Evolutionary conservation across 2,888 invertebrate species (phyloP), one percentile per base, ranked within the genome.

Genomic region (Drosophila meridionalis): DNA sequence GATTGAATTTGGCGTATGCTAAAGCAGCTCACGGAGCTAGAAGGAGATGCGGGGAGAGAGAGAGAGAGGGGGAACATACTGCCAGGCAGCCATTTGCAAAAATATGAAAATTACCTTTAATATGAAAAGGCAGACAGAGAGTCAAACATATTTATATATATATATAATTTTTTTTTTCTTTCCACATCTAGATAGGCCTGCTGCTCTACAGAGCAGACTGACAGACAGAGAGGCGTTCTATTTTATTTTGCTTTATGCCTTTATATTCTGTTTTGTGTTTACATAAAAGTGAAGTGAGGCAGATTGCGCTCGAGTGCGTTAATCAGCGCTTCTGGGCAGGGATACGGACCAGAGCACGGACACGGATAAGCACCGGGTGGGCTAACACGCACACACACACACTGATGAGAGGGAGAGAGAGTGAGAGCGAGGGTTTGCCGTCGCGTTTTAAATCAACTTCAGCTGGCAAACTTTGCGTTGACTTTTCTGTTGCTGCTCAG

Each of bases 101-200:
- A 90, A 90, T 90, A 89, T 90, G 90, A 90, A 90, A 90, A 90
- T 89, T 91, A 86, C 77, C 87, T 89, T 88, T 84, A 89, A 90
- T 83, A 76, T 76, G 89, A 73, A 84, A 82, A 68, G 76, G 76
- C 84, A 83, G 87, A 69, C 84, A 47, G 71, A 72, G 71, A 74
- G 63, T 73, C 79, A 73, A 80, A 73, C 73, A 73, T 73, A 72
- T 76, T 71, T 78, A 64, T 47, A 76, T 68, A 20, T 64, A 80
- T 77, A 65, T 83, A 66, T 36, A 34, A n/a, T 40, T n/a, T 40
- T 40, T n/a, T 0, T 53, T 28, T 53, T 53, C 40, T 28, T 28
- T 56, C 8, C 40, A 56, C 85, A 89, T 87, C 85, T 76, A 89
- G 89, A 89, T 89, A 88, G 83, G 83, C 77, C 64, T 11, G 57